A percentile compares a stretch with the other conserved stretches of the same genome.
Evolutionary conservation across 2,888 invertebrate genomes (phyloP).

Genomic region (Celastrina argiolus): DNA sequence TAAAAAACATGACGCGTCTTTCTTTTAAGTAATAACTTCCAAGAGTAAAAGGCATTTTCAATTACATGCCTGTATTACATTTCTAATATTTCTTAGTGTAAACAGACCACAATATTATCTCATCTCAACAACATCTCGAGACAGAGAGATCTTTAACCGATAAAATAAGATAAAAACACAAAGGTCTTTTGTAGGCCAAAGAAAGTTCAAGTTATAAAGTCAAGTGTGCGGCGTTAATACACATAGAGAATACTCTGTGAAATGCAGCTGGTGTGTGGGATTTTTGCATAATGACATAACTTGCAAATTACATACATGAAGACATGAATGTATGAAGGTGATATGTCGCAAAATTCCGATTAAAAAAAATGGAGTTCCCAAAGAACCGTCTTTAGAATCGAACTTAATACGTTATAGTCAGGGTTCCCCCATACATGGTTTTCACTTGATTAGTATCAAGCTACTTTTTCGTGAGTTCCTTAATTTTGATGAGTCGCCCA

Average conservation of each 20-base stretch:
- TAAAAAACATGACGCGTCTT: not conserved
- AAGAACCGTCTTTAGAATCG: too few species aligned
- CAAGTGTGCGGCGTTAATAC: not conserved
- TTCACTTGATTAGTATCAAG: too few species aligned
- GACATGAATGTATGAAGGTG: too few species aligned
- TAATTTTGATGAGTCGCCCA: too few species aligned
- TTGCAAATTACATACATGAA: not conserved
- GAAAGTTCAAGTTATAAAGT: conserved; percentile 9
- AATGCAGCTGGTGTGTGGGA: not conserved
- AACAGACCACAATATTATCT: not conserved
- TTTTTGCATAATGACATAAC: not conserved
- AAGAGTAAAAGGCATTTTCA: not conserved
- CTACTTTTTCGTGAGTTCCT: too few species aligned
- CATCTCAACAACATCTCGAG: conserved; percentile 1
- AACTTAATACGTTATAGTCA: too few species aligned
- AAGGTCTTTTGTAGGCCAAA: conserved; percentile 11
- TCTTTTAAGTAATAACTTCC: not conserved
- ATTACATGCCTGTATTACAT: too few species aligned
- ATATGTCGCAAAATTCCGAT: too few species aligned
- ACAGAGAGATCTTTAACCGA: conserved; percentile 18
- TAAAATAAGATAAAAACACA: conserved; percentile 11
- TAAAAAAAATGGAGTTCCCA: too few species aligned
- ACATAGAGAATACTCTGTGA: not conserved
- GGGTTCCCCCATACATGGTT: too few species aligned
- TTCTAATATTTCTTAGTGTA: not conserved